Base-by-base conservation (phyloP, 2,797 vertebrate genomes). In the Scyliorhinus canicula region DNA sequence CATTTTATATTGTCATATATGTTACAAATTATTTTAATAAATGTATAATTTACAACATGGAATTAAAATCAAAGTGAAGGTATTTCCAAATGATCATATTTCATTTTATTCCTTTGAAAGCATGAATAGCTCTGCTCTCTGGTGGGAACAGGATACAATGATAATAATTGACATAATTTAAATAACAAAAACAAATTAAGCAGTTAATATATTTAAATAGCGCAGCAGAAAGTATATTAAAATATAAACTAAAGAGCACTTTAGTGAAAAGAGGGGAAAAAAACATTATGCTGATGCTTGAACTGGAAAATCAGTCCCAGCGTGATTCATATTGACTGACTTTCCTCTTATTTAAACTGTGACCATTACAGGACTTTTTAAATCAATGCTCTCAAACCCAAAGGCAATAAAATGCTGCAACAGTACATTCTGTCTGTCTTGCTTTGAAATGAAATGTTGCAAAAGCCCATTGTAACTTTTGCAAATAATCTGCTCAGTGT, bases 331-430 rank as follows among this genome's bases (percentile, higher is more conserved):
- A 5, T 93, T 93, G 8, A 12, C 90, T 47, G 60, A 9, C 7
- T 24, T 26, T 50, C 40, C 40, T 93, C 31, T 67, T 63, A 40
- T 26, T 93, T 93, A 93, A 93, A 3, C 8, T 93, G 44, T 14
- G 26, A 31, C 24, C 8, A 67, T 35, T 14, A n/a, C 40, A 67
- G 90, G 63, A 50, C 11, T 47, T 44, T 47, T 67, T 69, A 3
- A 93, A 93, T 40, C n/a, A n/a, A 93, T 93, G 31, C 57, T 44
- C 85, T 12, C 60, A 63, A 24, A 88, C 12, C 28, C 8, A 50
- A 28, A 88, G 12, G 85, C 84, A 88, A 35, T 55, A 14, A 88
- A 86, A 86, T n/a, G n/a, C n/a, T n/a, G n/a, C n/a, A 86, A 86
- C 55, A 86, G 9, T 86, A 31, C 31, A 86, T 57, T 88, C n/a